These are phyloP conservation scores for Agelastica alni DNA, from an alignment of 2,888 invertebrate genomes.

Conservation along the genomic window DNA sequence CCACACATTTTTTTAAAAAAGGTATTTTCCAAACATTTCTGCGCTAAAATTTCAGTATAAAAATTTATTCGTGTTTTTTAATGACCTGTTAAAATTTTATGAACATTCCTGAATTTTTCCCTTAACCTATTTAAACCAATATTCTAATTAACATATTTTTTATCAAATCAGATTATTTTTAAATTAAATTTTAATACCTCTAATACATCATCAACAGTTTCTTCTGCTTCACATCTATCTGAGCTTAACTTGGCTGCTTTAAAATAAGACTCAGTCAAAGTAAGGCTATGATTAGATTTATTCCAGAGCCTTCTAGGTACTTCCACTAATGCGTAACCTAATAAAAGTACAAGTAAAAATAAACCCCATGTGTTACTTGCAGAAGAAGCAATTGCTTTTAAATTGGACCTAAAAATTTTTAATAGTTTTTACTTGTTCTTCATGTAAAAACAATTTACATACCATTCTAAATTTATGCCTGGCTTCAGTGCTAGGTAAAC, in stretches of 20 bases:
- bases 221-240: slow-evolving; percentile 97
- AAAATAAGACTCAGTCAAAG: slow-evolving; percentile 70
- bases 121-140: too few species aligned
- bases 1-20: too few species aligned
- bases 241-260: slow-evolving; percentile 91
- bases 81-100: too few species aligned
- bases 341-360: slow-evolving; percentile 87
- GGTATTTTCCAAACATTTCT: too few species aligned
- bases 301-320: slow-evolving; percentile 92
- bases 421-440: too few species aligned
- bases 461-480: slow-evolving; percentile 86
- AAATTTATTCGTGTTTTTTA: too few species aligned
- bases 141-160: too few species aligned
- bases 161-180: too few species aligned
- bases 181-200: too few species aligned
- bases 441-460: too few species aligned
- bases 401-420: slow-evolving; percentile 65
- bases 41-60: too few species aligned
- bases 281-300: slow-evolving; percentile 65
- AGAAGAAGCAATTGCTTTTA: slow-evolving; percentile 96
- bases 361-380: slow-evolving; percentile 99
- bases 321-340: slow-evolving; percentile 96
- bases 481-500: slow-evolving; percentile 93
- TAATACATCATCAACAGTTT: slow-evolving; percentile 91
- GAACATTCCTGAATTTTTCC: too few species aligned